Conservation (phyloP, 2,797 vertebrate species). For the Dendrocincla tyrannina region DNA sequence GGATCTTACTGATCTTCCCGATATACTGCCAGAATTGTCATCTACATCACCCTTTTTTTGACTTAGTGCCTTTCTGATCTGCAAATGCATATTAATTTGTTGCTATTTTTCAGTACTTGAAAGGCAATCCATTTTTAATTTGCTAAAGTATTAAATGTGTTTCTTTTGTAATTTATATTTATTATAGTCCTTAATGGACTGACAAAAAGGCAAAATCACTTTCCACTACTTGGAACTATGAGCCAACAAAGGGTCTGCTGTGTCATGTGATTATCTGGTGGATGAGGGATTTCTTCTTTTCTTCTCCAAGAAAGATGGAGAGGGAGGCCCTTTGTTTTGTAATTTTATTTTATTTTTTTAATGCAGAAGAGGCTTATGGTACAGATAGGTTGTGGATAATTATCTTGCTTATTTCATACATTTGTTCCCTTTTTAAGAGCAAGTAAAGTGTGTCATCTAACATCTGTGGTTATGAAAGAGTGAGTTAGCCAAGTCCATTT, state of each 20-base stretch:
- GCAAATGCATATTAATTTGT: not conserved
- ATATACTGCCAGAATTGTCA: not conserved
- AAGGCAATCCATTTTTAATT: slow-evolving; percentile 35
- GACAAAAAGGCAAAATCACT: not conserved
- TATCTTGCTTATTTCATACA: not conserved
- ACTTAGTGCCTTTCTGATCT: not conserved
- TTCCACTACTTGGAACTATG: not conserved
- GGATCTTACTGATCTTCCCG: not conserved
- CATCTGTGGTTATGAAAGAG: not conserved
- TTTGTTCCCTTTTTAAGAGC: not conserved
- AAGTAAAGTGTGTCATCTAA: not conserved
- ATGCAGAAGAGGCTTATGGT: not conserved
- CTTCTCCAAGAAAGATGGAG: not conserved
- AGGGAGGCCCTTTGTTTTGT: not conserved
- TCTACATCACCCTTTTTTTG: not conserved
- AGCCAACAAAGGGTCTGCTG: not conserved
- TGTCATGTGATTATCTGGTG: not conserved
- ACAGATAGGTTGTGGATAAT: not conserved
- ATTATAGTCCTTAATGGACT: slow-evolving; percentile 10
- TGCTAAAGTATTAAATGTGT: slow-evolving; percentile 1
- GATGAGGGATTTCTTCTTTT: not conserved
- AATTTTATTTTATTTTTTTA: not conserved
- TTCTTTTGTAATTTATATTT: slow-evolving; percentile 39
- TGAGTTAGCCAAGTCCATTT: not conserved
- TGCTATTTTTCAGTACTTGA: slow-evolving; percentile 15